phyloP scores from a whole-genome alignment of 2,888 invertebrate genomes.

The Microdon myrmicae region DNA sequence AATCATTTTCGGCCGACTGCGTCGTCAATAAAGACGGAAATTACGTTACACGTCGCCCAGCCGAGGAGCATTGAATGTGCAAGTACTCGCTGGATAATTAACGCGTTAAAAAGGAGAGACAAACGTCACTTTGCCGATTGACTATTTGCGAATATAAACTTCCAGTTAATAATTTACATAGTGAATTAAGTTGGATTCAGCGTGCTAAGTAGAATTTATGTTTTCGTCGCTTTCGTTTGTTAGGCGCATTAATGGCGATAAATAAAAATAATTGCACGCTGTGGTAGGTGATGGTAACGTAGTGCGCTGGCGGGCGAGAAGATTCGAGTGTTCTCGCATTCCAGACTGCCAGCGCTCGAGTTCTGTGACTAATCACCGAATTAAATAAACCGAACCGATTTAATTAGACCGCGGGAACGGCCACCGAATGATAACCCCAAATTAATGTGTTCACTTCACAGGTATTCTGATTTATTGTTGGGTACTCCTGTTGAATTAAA shows the following conservation, averaged over 20 bases:
- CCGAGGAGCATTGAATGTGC: too few species aligned
- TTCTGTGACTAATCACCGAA: constrained; percentile 19
- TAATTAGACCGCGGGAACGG: constrained; percentile 17
- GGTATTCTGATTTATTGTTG: too few species aligned
- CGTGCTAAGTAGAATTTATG: constrained; percentile 27
- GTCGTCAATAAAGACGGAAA: too few species aligned
- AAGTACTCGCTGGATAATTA: too few species aligned
- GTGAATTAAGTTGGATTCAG: constrained; percentile 27
- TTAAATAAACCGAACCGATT: constrained; percentile 14
- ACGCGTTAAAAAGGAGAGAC: too few species aligned
- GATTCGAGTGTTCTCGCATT: constrained; percentile 12
- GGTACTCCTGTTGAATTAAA: too few species aligned
- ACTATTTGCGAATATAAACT: too few species aligned
- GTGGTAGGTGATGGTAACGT: constrained; percentile 10
- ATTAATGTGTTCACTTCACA: constrained; percentile 4
- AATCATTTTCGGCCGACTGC: too few species aligned
- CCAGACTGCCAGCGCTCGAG: constrained; percentile 8
- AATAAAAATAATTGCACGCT: constrained; percentile 26
- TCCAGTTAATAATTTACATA: constrained; percentile 3
- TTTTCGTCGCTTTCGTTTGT: constrained; percentile 23
- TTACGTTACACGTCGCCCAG: too few species aligned
- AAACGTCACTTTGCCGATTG: too few species aligned
- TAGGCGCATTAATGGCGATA: constrained; percentile 15
- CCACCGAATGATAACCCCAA: constrained; percentile 17
- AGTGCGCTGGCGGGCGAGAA: background rate